A percentile compares a stretch with the other conserved stretches of the same genome.
Conservation (phyloP, 2,888 invertebrate species). For the Nomada hirtipes region DNA sequence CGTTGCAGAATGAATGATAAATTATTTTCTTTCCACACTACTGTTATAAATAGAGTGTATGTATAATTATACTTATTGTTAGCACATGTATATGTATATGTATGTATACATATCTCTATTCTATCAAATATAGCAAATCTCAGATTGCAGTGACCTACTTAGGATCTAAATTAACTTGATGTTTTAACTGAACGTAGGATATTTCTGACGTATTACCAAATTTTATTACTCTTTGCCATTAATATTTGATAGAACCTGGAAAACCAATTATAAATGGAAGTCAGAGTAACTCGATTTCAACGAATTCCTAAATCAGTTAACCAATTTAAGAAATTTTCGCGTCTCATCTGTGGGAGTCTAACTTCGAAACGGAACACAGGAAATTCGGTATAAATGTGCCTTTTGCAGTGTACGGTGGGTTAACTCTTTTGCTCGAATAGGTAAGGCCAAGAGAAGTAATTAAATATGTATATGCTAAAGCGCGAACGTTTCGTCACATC, state of each 20-base stretch:
- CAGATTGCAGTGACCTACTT: background rate
- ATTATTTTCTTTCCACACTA: background rate
- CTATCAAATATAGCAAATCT: background rate
- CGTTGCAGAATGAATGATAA: background rate
- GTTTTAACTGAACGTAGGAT: background rate
- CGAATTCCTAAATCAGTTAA: background rate
- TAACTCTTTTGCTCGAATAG: background rate
- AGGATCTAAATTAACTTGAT: background rate
- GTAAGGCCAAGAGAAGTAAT: conserved; percentile 8
- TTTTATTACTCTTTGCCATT: background rate
- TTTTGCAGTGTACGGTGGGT: background rate
- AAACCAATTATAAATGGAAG: too few relatives aligned
- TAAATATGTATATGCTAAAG: conserved; percentile 24
- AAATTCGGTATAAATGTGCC: background rate
- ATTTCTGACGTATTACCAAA: background rate
- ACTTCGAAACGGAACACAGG: background rate
- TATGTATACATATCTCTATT: too few relatives aligned
- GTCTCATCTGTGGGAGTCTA: background rate
- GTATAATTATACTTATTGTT: too few relatives aligned
- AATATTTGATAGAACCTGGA: background rate
- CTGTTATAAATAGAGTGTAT: too few relatives aligned
- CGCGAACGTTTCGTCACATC: conserved; percentile 27
- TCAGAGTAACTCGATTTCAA: background rate
- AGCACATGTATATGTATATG: too few relatives aligned
- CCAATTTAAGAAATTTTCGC: background rate